phyloP scores from a whole-genome alignment of 2,797 vertebrate species.

The Spheniscus humboldti region DNA sequence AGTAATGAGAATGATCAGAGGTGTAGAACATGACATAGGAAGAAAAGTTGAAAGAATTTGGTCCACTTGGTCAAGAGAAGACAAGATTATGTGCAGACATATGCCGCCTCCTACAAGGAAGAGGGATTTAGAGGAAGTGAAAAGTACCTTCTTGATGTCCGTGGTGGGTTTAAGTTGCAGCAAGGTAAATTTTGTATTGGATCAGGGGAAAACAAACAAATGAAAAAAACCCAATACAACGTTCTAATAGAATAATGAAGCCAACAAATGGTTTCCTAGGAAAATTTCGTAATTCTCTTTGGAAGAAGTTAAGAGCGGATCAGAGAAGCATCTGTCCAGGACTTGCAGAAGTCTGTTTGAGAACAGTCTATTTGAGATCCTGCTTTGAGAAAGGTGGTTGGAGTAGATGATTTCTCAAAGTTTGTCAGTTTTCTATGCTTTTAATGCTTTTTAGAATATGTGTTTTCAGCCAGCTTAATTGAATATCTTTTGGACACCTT shows the following conservation, averaged over 20 bases:
- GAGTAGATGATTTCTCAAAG: background rate
- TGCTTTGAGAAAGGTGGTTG: background rate
- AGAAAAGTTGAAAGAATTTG: background rate
- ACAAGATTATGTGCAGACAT: background rate
- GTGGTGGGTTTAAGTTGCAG: background rate
- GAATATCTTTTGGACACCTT: background rate
- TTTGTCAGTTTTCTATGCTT: fast-evolving
- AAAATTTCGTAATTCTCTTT: background rate
- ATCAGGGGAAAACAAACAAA: background rate
- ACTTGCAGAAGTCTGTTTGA: background rate
- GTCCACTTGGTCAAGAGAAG: background rate
- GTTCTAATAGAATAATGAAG: background rate
- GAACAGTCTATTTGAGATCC: background rate
- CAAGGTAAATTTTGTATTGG: background rate
- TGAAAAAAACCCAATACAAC: fast-evolving
- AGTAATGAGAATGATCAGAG: background rate
- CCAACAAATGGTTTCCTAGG: background rate
- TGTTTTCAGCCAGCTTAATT: background rate
- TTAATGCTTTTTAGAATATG: fast-evolving
- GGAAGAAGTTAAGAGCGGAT: background rate
- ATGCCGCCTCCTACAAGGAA: background rate
- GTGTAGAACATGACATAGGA: background rate
- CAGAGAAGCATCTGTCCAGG: background rate
- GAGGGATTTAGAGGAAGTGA: background rate
- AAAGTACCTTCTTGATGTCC: background rate